Evolutionary conservation across 2,113 vertebrate genomes (phyloP).

Genomic region (Hydrolagus affinis): DNA sequence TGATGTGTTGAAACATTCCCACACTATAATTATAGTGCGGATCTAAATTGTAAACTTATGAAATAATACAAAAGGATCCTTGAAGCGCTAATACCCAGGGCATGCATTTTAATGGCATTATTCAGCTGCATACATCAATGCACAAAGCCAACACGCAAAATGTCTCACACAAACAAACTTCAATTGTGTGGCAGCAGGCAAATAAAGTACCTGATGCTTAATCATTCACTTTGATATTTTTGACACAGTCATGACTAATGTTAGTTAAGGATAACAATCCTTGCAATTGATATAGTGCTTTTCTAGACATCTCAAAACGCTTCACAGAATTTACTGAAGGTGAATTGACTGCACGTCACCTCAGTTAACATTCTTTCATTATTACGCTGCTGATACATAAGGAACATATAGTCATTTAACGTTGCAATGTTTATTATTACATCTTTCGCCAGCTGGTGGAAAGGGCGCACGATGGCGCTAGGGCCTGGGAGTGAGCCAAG

Average conservation of each 20-base stretch:
- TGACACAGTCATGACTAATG: not conserved
- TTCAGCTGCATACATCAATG: not conserved
- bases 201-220: not conserved
- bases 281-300: not conserved
- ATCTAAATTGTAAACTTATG: not conserved
- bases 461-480: too few relatives aligned
- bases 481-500: too few relatives aligned
- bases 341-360: not conserved
- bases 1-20: not conserved
- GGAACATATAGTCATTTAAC: too few relatives aligned
- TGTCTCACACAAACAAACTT: not conserved
- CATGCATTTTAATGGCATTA: not conserved
- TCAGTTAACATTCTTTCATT: not conserved
- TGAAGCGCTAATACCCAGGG: not conserved
- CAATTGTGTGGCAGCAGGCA: not conserved
- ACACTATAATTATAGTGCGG: not conserved
- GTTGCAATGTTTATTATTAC: too few relatives aligned
- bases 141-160: not conserved
- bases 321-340: too few relatives aligned
- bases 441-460: too few relatives aligned
- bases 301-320: not conserved
- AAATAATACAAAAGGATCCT: not conserved
- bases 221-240: not conserved
- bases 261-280: not conserved
- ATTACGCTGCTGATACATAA: too few relatives aligned